Evolutionary conservation across 2,888 invertebrate species (phyloP).

Genomic region (Rhagophthalmus giganteus): DNA sequence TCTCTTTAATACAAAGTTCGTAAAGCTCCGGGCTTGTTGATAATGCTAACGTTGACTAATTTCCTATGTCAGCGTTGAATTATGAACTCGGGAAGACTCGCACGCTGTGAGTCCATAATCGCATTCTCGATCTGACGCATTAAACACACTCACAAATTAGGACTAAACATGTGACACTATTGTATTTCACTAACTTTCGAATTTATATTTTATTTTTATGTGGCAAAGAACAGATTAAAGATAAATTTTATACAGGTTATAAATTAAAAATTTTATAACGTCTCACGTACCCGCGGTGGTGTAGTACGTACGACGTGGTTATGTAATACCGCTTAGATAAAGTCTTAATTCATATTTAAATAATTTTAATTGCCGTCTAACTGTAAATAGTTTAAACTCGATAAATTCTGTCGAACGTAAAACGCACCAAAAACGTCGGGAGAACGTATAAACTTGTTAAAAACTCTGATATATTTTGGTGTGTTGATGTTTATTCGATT

Average conservation of each 20-base stretch:
- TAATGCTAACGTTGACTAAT: conserved; percentile 42
- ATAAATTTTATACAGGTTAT: conserved; percentile 23
- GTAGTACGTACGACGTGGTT: too few species aligned
- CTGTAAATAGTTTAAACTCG: too few species aligned
- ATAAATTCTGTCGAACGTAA: too few species aligned
- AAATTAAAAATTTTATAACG: conserved; percentile 26
- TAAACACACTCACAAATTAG: conserved; percentile 52
- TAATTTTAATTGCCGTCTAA: too few species aligned
- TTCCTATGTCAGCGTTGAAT: conserved; percentile 44
- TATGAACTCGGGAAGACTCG: conserved; percentile 44
- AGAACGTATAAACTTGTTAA: too few species aligned
- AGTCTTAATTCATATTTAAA: too few species aligned
- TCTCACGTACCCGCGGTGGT: conserved; percentile 17
- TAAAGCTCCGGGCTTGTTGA: conserved; percentile 24
- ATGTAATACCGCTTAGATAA: too few species aligned
- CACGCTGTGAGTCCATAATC: conserved; percentile 46
- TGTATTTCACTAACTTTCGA: conserved; percentile 44
- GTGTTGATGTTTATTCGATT: too few species aligned
- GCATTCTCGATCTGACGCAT: conserved; percentile 47
- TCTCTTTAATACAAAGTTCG: conserved; percentile 19
- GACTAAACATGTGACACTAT: conserved; percentile 49
- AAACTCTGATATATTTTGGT: too few species aligned
- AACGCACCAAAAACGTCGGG: too few species aligned
- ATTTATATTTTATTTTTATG: conserved; percentile 28
- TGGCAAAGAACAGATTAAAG: conserved; percentile 18